phyloP scores from a whole-genome alignment of 1,140 invertebrate species.

The Aphelenchoides besseyi region DNA sequence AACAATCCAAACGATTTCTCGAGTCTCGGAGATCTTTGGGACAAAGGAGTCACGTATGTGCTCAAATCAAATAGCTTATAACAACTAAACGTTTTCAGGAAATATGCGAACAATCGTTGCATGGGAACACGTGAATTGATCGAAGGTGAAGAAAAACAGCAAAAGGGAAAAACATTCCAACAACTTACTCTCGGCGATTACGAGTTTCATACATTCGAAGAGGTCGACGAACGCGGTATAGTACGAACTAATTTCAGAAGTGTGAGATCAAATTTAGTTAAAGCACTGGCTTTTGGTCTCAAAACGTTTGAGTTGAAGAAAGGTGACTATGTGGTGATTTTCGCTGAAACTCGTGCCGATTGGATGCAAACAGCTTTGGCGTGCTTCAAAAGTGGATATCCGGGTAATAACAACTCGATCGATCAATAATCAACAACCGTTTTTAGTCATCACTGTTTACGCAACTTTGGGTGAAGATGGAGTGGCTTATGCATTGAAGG shows the following conservation, averaged over 20 bases:
- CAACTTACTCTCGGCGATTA: constrained; percentile 83
- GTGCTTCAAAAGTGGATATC: constrained; percentile 85
- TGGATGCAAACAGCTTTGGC: constrained; percentile 93
- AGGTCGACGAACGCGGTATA: background rate
- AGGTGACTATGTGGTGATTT: constrained; percentile 78
- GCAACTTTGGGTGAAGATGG: constrained; percentile 93
- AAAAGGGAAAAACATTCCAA: constrained; percentile 89
- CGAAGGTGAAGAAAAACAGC: constrained; percentile 84
- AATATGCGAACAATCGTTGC: constrained; percentile 68
- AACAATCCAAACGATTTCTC: constrained; percentile 69
- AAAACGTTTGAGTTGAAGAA: constrained; percentile 69
- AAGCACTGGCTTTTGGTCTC: too few species aligned
- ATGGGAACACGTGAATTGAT: constrained; percentile 85
- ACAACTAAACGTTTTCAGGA: background rate
- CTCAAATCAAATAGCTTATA: background rate
- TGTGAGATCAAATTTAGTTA: too few species aligned
- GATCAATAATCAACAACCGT: background rate
- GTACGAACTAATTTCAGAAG: too few species aligned
- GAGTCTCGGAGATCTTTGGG: constrained; percentile 82
- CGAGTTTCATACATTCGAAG: background rate
- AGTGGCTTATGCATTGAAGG: constrained; percentile 87
- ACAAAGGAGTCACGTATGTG: constrained; percentile 59
- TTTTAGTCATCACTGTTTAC: constrained; percentile 87
- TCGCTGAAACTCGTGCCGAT: constrained; percentile 91
- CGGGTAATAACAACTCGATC: constrained; percentile 67